A percentile compares a stretch with the other conserved stretches of the same genome.
Evolutionary conservation across 1,140 invertebrate species (phyloP).

Genomic region (Chlorops oryzae): DNA sequence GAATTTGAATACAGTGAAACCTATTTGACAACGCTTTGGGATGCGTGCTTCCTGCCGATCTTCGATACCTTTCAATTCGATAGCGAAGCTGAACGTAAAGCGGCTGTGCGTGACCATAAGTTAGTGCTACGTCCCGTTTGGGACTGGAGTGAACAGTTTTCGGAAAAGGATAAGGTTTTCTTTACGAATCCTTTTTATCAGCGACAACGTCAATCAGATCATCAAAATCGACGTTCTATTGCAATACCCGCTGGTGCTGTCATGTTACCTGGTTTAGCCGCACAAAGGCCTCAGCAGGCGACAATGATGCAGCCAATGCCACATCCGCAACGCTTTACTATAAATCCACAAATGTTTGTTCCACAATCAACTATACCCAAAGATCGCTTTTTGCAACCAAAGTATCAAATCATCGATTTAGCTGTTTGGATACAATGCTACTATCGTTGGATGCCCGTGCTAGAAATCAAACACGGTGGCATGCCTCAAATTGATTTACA

Average conservation of each 20-base stretch:
- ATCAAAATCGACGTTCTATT: conserved; percentile 16
- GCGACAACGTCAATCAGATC: conserved; percentile 29
- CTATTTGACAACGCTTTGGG: conserved; percentile 87
- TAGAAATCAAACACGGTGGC: conserved; percentile 75
- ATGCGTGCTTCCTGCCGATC: conserved; percentile 75
- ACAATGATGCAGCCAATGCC: conserved; percentile 13
- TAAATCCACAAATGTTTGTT: conserved; percentile 41
- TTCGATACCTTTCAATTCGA: conserved; percentile 93
- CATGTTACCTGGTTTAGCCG: conserved; percentile 29
- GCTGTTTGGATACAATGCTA: conserved; percentile 87
- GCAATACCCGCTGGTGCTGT: conserved; percentile 23
- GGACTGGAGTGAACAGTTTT: conserved; percentile 79
- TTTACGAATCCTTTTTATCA: conserved; percentile 74
- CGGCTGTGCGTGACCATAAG: conserved; percentile 35
- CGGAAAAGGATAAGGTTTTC: conserved; percentile 66
- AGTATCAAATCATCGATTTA: conserved; percentile 54
- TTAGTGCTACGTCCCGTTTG: conserved; percentile 68
- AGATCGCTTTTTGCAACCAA: conserved; percentile 49
- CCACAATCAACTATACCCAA: conserved; percentile 37
- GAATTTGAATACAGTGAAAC: conserved; percentile 90
- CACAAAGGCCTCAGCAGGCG: conserved; percentile 20
- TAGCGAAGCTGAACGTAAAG: conserved; percentile 61
- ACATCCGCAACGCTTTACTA: conserved; percentile 21
- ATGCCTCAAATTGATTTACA: conserved; percentile 60
- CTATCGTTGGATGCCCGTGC: conserved; percentile 75